A percentile compares a stretch with the other conserved stretches of the same genome.
Conservation (phyloP, 2,888 invertebrate species). For the Drymonia ruficornis region DNA sequence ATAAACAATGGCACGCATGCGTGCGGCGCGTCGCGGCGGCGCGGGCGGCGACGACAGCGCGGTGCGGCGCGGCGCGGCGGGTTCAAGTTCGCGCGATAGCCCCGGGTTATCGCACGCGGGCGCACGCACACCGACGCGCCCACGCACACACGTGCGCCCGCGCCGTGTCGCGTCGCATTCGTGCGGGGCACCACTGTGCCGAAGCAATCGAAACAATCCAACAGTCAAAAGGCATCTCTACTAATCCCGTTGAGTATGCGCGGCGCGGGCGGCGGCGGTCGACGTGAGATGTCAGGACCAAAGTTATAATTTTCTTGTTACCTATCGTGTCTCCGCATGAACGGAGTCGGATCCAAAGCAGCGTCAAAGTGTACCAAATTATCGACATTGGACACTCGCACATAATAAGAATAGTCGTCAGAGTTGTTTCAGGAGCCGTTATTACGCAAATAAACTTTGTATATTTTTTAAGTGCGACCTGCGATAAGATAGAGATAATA, state of each 20-base stretch:
- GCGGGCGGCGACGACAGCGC: background rate
- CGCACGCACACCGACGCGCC: background rate
- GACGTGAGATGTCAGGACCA: no score
- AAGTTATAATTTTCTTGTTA: no score
- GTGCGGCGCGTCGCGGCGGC: background rate
- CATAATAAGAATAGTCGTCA: no score
- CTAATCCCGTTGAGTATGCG: no score
- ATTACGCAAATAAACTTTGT: background rate
- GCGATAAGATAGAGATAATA: background rate
- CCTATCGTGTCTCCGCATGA: no score
- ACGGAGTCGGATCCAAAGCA: no score
- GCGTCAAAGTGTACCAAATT: no score
- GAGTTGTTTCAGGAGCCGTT: no score
- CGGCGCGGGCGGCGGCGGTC: no score
- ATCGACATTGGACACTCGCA: no score
- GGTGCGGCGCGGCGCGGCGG: background rate
- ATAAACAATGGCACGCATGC: background rate
- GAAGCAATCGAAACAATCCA: no score
- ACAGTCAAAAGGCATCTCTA: no score
- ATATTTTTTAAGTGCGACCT: background rate
- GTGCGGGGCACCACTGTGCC: background rate
- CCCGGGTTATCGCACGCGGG: slow-evolving; percentile 7
- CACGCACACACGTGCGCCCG: background rate
- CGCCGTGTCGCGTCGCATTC: background rate
- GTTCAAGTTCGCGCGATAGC: slow-evolving; percentile 10